Conservation (phyloP, 1,140 invertebrate species). For the Drosophila punjabiensis region DNA sequence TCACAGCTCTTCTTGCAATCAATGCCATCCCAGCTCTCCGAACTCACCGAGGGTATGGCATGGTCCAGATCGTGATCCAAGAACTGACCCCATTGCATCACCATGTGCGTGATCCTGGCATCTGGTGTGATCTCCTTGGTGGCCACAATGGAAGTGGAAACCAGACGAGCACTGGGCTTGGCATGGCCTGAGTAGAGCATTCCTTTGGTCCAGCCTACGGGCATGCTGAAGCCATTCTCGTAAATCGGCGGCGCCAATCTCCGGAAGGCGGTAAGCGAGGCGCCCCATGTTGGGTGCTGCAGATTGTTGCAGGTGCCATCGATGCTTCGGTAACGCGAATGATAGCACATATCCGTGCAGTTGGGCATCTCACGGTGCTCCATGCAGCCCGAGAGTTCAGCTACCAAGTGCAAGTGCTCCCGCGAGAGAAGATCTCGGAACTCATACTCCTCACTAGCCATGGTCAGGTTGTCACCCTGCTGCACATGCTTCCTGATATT, state of each 20-base stretch:
- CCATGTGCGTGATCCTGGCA: conserved; percentile 94
- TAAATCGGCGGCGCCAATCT: conserved; percentile 95
- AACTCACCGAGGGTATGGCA: conserved; percentile 95
- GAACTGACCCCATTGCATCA: conserved; percentile 99
- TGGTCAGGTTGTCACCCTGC: conserved; percentile 87
- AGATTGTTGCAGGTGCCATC: conserved; percentile 99
- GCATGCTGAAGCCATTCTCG: conserved; percentile 98
- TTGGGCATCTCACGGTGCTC: conserved; percentile 89
- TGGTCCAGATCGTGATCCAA: conserved; percentile 98
- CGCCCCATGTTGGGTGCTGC: conserved; percentile 95
- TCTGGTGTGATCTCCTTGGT: conserved; percentile 94
- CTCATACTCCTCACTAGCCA: conserved; percentile 88
- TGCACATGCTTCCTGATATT: conserved; percentile 93
- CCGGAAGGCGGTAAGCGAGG: conserved; percentile 94
- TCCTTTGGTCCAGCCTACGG: conserved; percentile 94
- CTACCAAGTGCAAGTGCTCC: conserved; percentile 91
- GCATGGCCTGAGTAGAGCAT: conserved; percentile 93
- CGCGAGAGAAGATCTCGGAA: conserved; percentile 94
- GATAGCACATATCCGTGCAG: conserved; percentile 95
- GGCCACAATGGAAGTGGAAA: conserved; percentile 95
- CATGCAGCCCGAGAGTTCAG: conserved; percentile 94
- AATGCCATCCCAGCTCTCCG: conserved; percentile 97
- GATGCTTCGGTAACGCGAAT: conserved; percentile 94
- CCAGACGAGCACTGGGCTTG: conserved; percentile 94
- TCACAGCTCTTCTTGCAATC: conserved; percentile 98